Conservation (phyloP, 2,113 vertebrate genomes). For the Buteo buteo region DNA sequence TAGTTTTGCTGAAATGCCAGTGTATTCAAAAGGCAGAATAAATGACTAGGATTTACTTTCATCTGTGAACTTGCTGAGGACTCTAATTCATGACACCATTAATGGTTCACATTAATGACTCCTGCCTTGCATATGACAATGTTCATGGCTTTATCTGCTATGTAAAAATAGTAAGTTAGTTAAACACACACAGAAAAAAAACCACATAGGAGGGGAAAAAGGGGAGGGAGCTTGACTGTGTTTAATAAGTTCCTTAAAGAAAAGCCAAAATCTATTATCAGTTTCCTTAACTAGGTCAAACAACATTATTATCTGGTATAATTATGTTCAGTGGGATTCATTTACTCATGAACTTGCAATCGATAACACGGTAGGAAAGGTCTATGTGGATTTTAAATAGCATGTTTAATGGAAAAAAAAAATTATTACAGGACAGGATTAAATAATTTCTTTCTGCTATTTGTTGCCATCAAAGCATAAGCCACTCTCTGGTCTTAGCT, state of each 20-base stretch:
- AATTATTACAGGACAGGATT: background rate
- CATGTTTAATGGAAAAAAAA: background rate
- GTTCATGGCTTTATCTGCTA: background rate
- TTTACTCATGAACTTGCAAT: background rate
- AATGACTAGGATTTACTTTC: background rate
- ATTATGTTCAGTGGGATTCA: background rate
- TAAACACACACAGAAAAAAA: background rate
- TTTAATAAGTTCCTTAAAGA: background rate
- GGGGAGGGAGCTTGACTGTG: background rate
- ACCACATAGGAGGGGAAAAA: background rate
- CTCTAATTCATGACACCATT: background rate
- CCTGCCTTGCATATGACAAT: background rate
- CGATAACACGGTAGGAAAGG: background rate
- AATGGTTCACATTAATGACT: background rate
- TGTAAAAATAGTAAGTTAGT: background rate
- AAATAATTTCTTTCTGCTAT: background rate
- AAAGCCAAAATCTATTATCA: background rate
- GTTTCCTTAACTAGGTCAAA: background rate
- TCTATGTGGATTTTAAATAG: background rate
- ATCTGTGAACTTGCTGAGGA: background rate
- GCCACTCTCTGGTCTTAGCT: background rate
- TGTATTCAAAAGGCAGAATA: background rate
- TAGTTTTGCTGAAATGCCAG: background rate
- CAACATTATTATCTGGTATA: background rate
- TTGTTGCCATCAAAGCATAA: background rate